Conservation (phyloP, 2,113 vertebrate species). For the Engraulis encrasicolus region DNA sequence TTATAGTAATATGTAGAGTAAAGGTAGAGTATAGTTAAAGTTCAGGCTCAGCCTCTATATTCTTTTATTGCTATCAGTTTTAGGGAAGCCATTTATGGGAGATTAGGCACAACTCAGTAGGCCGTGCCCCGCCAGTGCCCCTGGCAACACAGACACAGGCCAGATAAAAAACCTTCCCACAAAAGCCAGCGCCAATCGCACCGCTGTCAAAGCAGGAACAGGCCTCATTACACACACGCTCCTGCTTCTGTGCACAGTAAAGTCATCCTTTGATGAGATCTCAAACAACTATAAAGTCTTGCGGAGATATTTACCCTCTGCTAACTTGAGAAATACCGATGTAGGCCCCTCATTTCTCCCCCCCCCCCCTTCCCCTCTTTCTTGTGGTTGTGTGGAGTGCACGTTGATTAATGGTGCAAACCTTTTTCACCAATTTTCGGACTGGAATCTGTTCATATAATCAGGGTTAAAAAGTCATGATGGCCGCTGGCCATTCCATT, state of each 20-base stretch:
- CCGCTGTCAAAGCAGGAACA: neutral
- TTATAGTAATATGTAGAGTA: too few relatives aligned
- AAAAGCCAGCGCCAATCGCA: conserved; percentile 54
- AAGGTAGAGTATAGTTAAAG: too few relatives aligned
- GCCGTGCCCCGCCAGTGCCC: conserved; percentile 73
- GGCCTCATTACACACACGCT: neutral
- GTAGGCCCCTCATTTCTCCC: too few relatives aligned
- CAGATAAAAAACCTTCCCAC: conserved; percentile 68
- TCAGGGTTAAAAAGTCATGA: conserved; percentile 16
- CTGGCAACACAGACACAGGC: conserved; percentile 63
- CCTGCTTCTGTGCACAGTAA: neutral
- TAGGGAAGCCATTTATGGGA: conserved; percentile 76
- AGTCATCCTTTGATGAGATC: neutral
- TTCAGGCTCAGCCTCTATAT: too few relatives aligned
- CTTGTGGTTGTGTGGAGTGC: neutral
- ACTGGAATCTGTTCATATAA: conserved; percentile 20
- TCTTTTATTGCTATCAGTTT: too few relatives aligned
- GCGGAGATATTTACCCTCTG: neutral
- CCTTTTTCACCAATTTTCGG: conserved; percentile 2
- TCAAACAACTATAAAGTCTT: neutral
- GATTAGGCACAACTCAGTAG: conserved; percentile 77
- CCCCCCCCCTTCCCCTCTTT: neutral
- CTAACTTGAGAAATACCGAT: neutral
- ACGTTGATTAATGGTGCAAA: neutral
- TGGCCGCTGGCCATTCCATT: conserved; percentile 16